These are phyloP conservation scores for Agrotis segetum DNA, from an alignment of 2,888 invertebrate genomes.

Conservation along the genomic window DNA sequence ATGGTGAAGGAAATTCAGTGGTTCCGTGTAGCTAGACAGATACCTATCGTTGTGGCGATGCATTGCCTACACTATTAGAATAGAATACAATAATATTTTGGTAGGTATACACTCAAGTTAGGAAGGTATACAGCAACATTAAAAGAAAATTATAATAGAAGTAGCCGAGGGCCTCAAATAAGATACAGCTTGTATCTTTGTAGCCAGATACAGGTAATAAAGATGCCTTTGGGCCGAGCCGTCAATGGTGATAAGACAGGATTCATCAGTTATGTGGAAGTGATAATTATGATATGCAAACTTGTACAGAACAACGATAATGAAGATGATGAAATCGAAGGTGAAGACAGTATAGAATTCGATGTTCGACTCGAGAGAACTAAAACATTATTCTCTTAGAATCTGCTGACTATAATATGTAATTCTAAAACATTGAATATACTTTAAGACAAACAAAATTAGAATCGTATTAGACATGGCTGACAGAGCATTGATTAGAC, in stretches of 20 bases:
- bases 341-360: background rate
- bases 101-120: too few relatives aligned
- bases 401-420: background rate
- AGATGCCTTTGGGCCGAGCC: background rate
- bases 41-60: background rate
- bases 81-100: too few relatives aligned
- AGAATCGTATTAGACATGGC: conserved; percentile 30
- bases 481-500: conserved; percentile 46
- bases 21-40: too few relatives aligned
- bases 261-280: background rate
- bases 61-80: too few relatives aligned
- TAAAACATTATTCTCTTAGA: background rate
- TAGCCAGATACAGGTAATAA: too few relatives aligned
- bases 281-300: background rate
- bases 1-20: background rate
- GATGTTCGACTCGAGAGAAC: too few relatives aligned
- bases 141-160: too few relatives aligned
- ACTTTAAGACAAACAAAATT: conserved; percentile 21
- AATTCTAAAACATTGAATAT: background rate
- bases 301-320: too few relatives aligned
- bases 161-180: too few relatives aligned
- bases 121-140: too few relatives aligned
- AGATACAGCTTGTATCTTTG: too few relatives aligned
- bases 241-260: background rate
- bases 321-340: background rate